These are phyloP conservation scores for Ammodytes marinus DNA, from an alignment of 2,113 vertebrate genomes.

Conservation along the genomic window DNA sequence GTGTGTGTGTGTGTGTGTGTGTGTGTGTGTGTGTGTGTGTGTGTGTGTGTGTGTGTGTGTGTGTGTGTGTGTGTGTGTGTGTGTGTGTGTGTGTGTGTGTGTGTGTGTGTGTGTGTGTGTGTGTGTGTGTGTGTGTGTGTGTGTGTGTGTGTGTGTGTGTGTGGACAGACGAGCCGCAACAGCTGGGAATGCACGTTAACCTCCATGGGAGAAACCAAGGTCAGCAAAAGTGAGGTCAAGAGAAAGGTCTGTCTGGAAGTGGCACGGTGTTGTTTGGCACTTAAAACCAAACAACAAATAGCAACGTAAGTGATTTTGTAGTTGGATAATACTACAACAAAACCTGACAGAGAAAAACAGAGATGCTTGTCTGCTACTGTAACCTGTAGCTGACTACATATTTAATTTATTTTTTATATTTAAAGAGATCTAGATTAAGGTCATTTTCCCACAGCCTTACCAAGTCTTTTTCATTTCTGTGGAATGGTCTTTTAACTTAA, in stretches of 20 bases:
- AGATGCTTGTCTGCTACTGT: neutral
- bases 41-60: constrained; percentile 63
- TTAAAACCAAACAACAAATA: neutral
- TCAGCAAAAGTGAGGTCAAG: constrained; percentile 51
- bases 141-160: constrained; percentile 63
- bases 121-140: constrained; percentile 62
- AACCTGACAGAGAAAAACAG: neutral
- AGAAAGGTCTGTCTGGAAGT: constrained; percentile 31
- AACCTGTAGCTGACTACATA: neutral
- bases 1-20: constrained; percentile 62
- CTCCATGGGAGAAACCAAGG: constrained; percentile 62
- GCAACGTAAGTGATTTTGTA: neutral
- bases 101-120: constrained; percentile 63
- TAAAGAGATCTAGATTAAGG: neutral
- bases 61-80: constrained; percentile 62
- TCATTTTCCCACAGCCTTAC: neutral
- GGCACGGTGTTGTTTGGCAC: neutral
- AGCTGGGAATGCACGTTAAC: constrained; percentile 83
- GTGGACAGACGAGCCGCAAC: constrained; percentile 61
- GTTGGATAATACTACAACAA: neutral
- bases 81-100: constrained; percentile 63
- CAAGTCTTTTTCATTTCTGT: neutral
- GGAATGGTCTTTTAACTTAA: neutral
- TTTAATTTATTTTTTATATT: neutral
- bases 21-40: constrained; percentile 63